Evolutionary conservation across 2,113 vertebrate genomes (phyloP), one percentile per base, ranked within the genome.

Genomic region (Symphodus melops): DNA sequence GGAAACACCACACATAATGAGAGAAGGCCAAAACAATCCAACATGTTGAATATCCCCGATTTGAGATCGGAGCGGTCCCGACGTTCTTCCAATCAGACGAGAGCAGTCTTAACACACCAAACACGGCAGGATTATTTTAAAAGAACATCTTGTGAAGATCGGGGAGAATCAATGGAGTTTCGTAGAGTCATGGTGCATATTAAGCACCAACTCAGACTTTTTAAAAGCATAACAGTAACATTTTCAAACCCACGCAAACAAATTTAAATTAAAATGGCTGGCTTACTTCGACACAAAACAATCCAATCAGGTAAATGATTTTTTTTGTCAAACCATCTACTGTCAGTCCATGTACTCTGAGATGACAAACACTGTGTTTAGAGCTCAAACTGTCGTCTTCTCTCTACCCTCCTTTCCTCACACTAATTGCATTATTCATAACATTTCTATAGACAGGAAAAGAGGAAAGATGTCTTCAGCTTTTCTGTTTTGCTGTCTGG

Each of bases 391-490:
- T 78, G 79, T 51, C 70, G 60, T 63, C 60, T 41, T 62, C 75
- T 46, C 72, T 58, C 64, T 59, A 75, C 75, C 63, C 67, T 44
- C 71, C 61, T 56, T 46, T 63, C 39, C 77, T 73, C 46, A 19
- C n/a, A 33, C 62, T 42, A 16, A 5, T 28, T 85, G 65, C 80
- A 88, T 88, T 82, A 89, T 91, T 89, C 85, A 91, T 85, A 41
- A 61, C 56, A 72, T 51, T 11, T 81, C 59, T 52, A 58, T 12
- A 59, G 62, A 75, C 2, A 7, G 64, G 36, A 41, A 75, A 52
- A 81, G 52, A 23, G 49, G 65, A 64, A 70, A 68, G n/a, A 69
- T 14, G 65, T 77, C 69, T 77, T 81, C 54, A 69, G 39, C 51
- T 63, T 83, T 72, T 13, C 54, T 67, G 59, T 77, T 80, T 68